phyloP scores from a whole-genome alignment of 1,140 invertebrate genomes.

The Drosophila sulfurigaster region DNA sequence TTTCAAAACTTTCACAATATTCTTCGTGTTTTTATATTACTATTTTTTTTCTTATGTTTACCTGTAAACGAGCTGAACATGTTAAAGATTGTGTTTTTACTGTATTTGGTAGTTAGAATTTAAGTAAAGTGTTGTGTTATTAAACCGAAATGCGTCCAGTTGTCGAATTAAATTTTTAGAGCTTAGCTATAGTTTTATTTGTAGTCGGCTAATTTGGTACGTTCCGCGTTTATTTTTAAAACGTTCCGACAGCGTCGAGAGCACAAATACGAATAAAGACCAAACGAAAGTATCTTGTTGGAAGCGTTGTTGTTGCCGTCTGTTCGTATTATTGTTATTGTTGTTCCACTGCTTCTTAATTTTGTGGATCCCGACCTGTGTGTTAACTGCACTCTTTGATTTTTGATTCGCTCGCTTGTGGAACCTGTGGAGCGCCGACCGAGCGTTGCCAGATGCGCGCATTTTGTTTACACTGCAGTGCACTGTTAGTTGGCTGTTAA shows the following conservation, averaged over 20 bases:
- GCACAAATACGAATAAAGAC: constrained; percentile 69
- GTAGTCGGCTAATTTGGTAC: constrained; percentile 42
- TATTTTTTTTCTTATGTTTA: constrained; percentile 42
- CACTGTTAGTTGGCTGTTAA: background rate
- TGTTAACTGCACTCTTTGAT: constrained; percentile 44
- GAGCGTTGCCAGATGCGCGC: constrained; percentile 8
- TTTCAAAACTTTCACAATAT: constrained; percentile 68
- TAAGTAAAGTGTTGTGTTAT: background rate
- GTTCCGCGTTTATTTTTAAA: constrained; percentile 76
- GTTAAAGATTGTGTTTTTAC: constrained; percentile 54
- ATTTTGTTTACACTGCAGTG: background rate
- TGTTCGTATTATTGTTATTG: constrained; percentile 10
- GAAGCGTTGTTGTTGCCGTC: constrained; percentile 29
- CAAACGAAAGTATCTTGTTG: constrained; percentile 60
- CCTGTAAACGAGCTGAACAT: constrained; percentile 82
- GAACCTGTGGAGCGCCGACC: background rate
- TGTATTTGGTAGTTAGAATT: constrained; percentile 28
- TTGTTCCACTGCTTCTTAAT: constrained; percentile 30
- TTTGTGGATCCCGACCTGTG: constrained; percentile 52
- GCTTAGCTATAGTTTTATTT: constrained; percentile 34
- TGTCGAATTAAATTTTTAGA: constrained; percentile 38
- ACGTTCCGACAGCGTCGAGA: constrained; percentile 69
- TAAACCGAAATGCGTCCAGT: constrained; percentile 11
- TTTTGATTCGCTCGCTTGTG: constrained; percentile 17
- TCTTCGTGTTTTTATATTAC: background rate